Conservation (phyloP, 2,797 vertebrate species). For the Valencia hispanica region DNA sequence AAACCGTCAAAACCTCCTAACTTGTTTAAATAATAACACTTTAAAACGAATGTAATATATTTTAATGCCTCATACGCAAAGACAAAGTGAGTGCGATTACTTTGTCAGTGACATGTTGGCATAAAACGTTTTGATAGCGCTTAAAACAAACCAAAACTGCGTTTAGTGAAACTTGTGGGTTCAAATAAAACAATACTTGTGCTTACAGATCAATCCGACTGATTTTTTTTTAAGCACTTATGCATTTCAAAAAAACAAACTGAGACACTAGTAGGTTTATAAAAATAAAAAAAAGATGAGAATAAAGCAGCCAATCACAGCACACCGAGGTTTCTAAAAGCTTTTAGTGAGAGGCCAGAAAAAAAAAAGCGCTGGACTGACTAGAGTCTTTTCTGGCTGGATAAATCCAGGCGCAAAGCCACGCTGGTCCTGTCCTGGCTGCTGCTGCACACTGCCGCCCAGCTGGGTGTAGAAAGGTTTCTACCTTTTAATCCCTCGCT, state of each 20-base stretch:
- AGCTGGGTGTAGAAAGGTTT: no score
- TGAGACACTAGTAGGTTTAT: not conserved
- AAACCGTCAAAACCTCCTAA: not conserved
- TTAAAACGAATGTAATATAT: not conserved
- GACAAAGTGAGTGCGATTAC: not conserved
- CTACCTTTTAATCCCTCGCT: no score
- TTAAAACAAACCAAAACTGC: not conserved
- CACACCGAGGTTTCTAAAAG: no score
- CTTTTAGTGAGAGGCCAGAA: no score
- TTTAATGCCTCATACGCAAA: not conserved
- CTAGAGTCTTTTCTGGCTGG: no score
- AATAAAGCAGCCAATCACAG: no score
- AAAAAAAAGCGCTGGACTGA: no score
- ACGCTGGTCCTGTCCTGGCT: no score
- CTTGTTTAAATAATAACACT: not conserved
- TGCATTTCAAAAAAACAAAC: not conserved
- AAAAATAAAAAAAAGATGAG: not conserved
- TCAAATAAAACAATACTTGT: not conserved
- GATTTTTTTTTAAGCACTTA: no score
- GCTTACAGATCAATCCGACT: not conserved
- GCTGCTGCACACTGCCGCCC: no score
- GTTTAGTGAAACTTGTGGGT: not conserved
- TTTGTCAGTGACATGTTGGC: not conserved
- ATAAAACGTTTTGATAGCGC: not conserved
- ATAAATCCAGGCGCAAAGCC: no score